These are phyloP conservation scores for Malurus elegans DNA, from an alignment of 2,113 vertebrate species.

Conservation along the genomic window DNA sequence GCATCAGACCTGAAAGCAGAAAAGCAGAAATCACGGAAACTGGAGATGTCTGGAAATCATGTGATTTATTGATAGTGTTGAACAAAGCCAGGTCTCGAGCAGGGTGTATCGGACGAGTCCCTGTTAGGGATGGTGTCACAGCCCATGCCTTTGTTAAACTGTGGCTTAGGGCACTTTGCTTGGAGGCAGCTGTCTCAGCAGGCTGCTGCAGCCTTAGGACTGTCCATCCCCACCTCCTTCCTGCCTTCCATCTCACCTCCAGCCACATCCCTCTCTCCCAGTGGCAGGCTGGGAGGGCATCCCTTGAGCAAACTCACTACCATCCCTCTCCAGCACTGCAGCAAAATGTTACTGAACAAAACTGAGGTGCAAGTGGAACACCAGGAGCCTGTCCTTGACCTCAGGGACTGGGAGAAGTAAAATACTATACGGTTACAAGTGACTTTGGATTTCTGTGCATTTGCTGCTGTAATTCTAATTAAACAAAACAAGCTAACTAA, in stretches of 20 bases:
- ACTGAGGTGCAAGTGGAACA: not conserved
- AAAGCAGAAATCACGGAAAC: not conserved
- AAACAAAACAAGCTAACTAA: not conserved
- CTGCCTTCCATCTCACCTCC: not conserved
- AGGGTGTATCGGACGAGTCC: not conserved
- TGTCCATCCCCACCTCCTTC: not conserved
- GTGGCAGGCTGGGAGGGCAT: not conserved
- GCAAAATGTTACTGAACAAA: not conserved
- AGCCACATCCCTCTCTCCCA: not conserved
- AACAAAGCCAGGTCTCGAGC: not conserved
- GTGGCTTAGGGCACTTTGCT: not conserved
- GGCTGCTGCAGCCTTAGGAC: not conserved
- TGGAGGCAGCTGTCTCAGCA: not conserved
- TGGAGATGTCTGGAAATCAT: not conserved
- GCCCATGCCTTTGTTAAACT: not conserved
- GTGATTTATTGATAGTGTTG: not conserved
- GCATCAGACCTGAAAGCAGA: not conserved
- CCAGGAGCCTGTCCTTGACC: not conserved
- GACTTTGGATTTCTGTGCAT: not conserved
- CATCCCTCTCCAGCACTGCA: rapidly evolving
- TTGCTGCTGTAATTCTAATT: not conserved
- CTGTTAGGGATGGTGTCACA: not conserved
- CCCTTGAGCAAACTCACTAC: not conserved
- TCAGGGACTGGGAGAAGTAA: not conserved
- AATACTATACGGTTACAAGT: not conserved